Evolutionary conservation across 2,113 vertebrate genomes (phyloP), one percentile per base, ranked within the genome.

Genomic region (Hystrix cristata): DNA sequence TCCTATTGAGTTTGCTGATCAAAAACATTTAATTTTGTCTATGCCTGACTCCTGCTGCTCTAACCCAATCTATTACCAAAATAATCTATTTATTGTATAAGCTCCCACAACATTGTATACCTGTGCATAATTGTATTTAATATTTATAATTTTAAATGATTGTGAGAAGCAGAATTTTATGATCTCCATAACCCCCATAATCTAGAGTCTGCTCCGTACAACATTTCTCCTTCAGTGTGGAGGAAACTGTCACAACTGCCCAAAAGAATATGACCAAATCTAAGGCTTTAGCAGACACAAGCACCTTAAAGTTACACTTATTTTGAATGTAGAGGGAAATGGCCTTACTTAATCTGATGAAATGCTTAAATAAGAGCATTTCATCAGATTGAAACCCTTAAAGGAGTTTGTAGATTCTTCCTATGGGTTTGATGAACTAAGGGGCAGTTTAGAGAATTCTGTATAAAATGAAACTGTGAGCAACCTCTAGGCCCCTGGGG

Each of bases 11-110:
- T 76, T 65, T 60, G 62, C 43, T 60, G 76, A n/a, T 82, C 16
- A 82, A 87, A 87, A 74, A 53, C 12, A 62, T 83, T 91, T 72
- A 90, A 80, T 31, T 74, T 64, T 89, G 53, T 91, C 31, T 29
- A 59, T 65, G 10, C 46, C 29, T 65, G 6, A 74, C 29, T 65
- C 11, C 13, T 48, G 67, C 7, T 29, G 34, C 11, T 79, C 7
- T 79, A 96, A 91, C 27, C 3, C 19, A 85, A 74, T 80, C 7
- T 9, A 46, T n/a, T 95, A 85, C 31, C 3, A 80, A 80, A 81
- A 43, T 51, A 91, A 76, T 34, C 80, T 64, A 38, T 15, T 80
- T 43, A 23, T 81, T 38, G 60, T 51, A 31, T 21, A 34, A 95
- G 8, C 3, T 69, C 13, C 64, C 83, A n/a, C 12, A 46, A 43